Evolutionary conservation across 2,113 vertebrate genomes (phyloP).

Genomic region (Myiagra hebetior): DNA sequence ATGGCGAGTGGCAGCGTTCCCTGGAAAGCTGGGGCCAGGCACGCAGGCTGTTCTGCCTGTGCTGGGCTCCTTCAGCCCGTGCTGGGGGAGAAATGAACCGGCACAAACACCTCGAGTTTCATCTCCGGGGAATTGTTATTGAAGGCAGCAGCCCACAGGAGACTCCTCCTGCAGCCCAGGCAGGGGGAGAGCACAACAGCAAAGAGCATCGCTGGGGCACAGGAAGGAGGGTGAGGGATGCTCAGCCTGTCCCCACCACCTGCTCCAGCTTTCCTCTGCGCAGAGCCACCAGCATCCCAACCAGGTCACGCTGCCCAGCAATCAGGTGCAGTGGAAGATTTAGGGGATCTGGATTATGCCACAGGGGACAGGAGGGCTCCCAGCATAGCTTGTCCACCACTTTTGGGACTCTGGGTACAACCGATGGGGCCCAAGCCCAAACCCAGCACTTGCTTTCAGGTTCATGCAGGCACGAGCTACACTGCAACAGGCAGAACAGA

Average conservation of each 20-base stretch:
- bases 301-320: background rate
- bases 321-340: background rate
- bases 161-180: background rate
- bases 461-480: accelerated
- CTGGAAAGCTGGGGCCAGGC: accelerated
- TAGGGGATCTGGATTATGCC: background rate
- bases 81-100: background rate
- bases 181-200: background rate
- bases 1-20: accelerated
- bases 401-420: background rate
- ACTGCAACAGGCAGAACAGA: background rate
- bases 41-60: background rate
- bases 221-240: accelerated
- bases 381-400: background rate
- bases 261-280: background rate
- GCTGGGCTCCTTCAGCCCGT: accelerated
- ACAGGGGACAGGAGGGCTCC: background rate
- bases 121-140: background rate
- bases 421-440: background rate
- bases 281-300: background rate
- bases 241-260: accelerated
- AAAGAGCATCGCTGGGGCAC: accelerated
- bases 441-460: background rate
- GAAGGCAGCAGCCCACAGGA: background rate
- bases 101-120: accelerated